Evolutionary conservation across 2,113 vertebrate genomes (phyloP), one percentile per base, ranked within the genome.

Genomic region (Vidua chalybeata): DNA sequence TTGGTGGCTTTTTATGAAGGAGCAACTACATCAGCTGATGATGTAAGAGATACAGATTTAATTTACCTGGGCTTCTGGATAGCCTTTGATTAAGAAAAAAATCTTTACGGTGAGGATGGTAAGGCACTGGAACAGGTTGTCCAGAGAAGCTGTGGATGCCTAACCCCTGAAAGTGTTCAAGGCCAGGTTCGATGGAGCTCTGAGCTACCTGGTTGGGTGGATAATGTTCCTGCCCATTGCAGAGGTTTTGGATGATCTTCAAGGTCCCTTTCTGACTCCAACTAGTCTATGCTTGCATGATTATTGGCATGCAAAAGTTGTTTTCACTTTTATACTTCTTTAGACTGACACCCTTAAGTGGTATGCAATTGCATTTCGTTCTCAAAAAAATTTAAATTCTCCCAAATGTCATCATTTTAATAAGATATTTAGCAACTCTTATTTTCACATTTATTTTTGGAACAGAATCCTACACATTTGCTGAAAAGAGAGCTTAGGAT

Each of bases 81-180:
- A 17, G 15, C 7, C 7, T 58, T 67, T 39, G 10, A 24, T 27
- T 62, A 55, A 33, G 48, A 62, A 48, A 46, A 45, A 48, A 11
- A 2, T 48, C 20, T 43, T 48, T 62, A 15, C 0, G 0, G 15
- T 43, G 22, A 11, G 18, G 12, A 8, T 49, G 7, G 17, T 62
- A 15, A 69, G 35, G 13, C 12, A 11, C 14, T 48, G 24, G 4
- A 41, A 31, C 9, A 55, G 10, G 21, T 13, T 62, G 17, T 13
- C 26, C 35, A 56, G 41, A 41, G 10, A 55, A 69, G 18, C 1
- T 69, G 21, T 35, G n/a, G 17, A 27, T 31, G 7, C 7, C 17
- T 10, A 21, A 0, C 26, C 10, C 15, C 28, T 48, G 16, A 9
- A 7, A 18, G 3, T 41, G 35, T 35, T 61, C 46, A 46, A 52